phyloP scores from a whole-genome alignment of 2,888 invertebrate species.

The Melinaea menophilus region DNA sequence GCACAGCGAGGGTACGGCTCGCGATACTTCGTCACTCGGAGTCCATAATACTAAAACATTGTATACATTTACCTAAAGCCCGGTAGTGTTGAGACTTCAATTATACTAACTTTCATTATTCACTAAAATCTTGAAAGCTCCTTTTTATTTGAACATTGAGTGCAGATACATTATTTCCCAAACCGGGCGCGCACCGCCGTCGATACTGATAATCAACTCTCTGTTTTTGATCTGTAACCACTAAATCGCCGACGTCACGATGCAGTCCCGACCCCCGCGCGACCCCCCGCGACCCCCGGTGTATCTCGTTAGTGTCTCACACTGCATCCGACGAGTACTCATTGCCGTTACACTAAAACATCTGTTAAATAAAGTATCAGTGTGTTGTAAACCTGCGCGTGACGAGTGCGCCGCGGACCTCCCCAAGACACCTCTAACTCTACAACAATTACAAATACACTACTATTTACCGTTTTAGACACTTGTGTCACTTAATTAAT shows the following conservation, averaged over 20 bases:
- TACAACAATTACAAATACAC: conserved; percentile 77
- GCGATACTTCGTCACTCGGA: conserved; percentile 33
- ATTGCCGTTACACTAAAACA: background rate
- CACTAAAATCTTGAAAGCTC: conserved; percentile 76
- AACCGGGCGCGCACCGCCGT: conserved; percentile 72
- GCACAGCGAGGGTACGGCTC: conserved; percentile 34
- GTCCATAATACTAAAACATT: conserved; percentile 58
- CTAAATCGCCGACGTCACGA: conserved; percentile 41
- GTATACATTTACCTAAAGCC: conserved; percentile 78
- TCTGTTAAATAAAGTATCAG: background rate
- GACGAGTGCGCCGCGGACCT: conserved; percentile 70
- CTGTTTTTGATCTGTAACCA: conserved; percentile 39
- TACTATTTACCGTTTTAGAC: conserved; percentile 75
- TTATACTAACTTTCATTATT: conserved; percentile 72
- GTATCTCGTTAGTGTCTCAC: conserved; percentile 18
- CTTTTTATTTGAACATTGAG: conserved; percentile 78
- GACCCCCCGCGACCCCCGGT: conserved; percentile 31
- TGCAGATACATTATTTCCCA: conserved; percentile 75
- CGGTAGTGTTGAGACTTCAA: conserved; percentile 66
- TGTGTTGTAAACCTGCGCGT: conserved; percentile 35
- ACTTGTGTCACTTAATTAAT: conserved; percentile 65
- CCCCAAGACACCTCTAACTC: conserved; percentile 62
- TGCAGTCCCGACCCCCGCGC: conserved; percentile 40
- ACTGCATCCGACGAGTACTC: background rate
- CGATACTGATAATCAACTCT: conserved; percentile 37